phyloP scores from a whole-genome alignment of 2,797 vertebrate genomes.

The Mormyrus proboscirostris region DNA sequence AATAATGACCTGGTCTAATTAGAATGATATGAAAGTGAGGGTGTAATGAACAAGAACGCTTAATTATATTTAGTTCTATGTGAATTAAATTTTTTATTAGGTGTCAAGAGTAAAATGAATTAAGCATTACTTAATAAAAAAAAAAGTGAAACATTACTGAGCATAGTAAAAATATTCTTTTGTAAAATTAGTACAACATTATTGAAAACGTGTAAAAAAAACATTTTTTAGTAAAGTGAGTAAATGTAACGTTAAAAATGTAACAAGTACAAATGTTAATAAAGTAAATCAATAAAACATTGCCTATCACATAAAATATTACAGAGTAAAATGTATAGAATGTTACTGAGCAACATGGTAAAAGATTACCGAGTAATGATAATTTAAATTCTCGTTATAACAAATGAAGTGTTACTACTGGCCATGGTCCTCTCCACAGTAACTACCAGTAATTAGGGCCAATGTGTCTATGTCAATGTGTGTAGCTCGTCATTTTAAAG shows the following conservation, averaged over 20 bases:
- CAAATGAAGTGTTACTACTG: not conserved
- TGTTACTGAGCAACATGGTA: not conserved
- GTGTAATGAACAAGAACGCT: slow-evolving; percentile 7
- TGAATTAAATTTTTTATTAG: not conserved
- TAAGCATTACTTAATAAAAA: not conserved
- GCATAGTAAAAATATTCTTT: not conserved
- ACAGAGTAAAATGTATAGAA: not conserved
- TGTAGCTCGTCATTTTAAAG: not conserved
- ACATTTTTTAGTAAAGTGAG: not conserved
- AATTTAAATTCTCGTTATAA: not conserved
- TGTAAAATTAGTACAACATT: not conserved
- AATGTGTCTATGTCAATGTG: not conserved
- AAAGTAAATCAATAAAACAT: not conserved
- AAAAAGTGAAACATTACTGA: not conserved
- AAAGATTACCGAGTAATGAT: not conserved
- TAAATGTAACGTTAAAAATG: not conserved
- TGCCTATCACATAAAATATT: not conserved
- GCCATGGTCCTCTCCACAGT: not conserved
- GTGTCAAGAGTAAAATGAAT: not conserved
- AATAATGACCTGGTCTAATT: not conserved
- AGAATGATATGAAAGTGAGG: slow-evolving; percentile 25
- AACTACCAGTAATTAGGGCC: not conserved
- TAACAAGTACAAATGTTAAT: not conserved
- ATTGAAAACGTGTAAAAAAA: not conserved
- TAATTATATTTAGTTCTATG: not conserved